Evolutionary conservation across 2,797 vertebrate genomes (phyloP), one percentile per base, ranked within the genome.

Genomic region (Serranus cabrilla): DNA sequence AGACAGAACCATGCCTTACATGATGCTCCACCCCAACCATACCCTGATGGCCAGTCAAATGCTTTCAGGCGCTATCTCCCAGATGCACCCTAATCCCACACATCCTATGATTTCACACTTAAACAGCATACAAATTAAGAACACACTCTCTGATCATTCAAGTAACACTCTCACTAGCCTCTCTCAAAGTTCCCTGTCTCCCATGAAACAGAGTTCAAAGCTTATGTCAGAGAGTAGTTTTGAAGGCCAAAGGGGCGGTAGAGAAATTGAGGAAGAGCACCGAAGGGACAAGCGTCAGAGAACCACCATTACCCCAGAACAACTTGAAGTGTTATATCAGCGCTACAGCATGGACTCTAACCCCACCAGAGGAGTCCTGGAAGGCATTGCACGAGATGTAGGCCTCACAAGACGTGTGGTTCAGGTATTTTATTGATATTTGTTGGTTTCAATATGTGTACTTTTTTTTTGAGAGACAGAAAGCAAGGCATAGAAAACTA

Each of bases 301-400:
- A 92, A 99, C 98, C 11, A 99, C 98, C 14, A 99, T 99, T 75
- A 99, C 98, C 16, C 98, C 98, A 2, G 98, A 99, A 84, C 98
- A 99, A 90, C 95, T 99, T 67, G 98, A 99, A 87, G 96, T 99
- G 54, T 95, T 99, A 79, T 99, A 99, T 91, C 98, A 99, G 89
- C 98, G 98, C 67, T 99, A 99, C 71, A 95, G 99, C 51, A 93
- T 99, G 4, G 98, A 99, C 91, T 99, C 98, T 46, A 99, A 99
- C 87, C 98, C 98, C 27, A 99, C 98, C 18, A 96, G 98, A 81
- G 99, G 99, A 87, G 98, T 99, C 94, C 89, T 99, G 76, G 98
- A 99, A 90, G 97, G 98, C 89, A 99, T 99, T 78, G 98, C 98
- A 11, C 97, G 96, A 2, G 98, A 99, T 89, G 98, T 99, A 73